A percentile compares a stretch with the other conserved stretches of the same genome.
Conservation (phyloP, 2,888 invertebrate species). For the Crepidodera aurea region DNA sequence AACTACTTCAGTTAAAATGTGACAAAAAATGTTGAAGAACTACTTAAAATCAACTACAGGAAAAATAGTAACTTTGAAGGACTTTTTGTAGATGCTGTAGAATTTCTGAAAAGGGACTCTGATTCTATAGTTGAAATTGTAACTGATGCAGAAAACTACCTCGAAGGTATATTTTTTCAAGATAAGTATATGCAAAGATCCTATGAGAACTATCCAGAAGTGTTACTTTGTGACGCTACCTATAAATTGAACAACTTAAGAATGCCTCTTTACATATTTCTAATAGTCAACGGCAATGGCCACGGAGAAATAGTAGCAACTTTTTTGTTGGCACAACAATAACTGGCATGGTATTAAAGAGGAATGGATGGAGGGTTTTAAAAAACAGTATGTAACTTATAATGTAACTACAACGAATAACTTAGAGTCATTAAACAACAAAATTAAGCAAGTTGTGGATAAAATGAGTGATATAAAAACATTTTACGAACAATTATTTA, state of each 20-base stretch:
- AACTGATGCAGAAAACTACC: background rate
- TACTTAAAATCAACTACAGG: background rate
- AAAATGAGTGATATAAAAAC: background rate
- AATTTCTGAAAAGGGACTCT: background rate
- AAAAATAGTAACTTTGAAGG: slow-evolving; percentile 16
- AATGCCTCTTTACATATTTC: slow-evolving; percentile 26
- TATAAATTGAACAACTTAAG: slow-evolving; percentile 22
- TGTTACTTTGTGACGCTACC: slow-evolving; percentile 1
- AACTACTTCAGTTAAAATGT: slow-evolving; percentile 11
- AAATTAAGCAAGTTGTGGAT: slow-evolving; percentile 22
- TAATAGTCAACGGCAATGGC: slow-evolving; percentile 20
- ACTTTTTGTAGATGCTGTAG: background rate
- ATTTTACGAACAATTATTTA: background rate
- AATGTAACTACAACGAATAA: slow-evolving; percentile 23
- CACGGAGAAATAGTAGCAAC: slow-evolving; percentile 22
- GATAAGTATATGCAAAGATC: background rate
- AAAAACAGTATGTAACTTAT: slow-evolving; percentile 20
- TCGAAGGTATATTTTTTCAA: slow-evolving; percentile 2
- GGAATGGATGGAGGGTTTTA: slow-evolving; percentile 20
- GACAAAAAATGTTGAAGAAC: slow-evolving; percentile 14
- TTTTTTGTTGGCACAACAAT: slow-evolving; percentile 22
- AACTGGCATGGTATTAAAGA: slow-evolving; percentile 26
- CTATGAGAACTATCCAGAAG: slow-evolving; percentile 3
- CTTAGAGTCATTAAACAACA: slow-evolving; percentile 25
- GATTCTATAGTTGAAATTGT: background rate